Evolutionary conservation across 1,140 invertebrate species (phyloP).

Genomic region (Cotesia glomerata): DNA sequence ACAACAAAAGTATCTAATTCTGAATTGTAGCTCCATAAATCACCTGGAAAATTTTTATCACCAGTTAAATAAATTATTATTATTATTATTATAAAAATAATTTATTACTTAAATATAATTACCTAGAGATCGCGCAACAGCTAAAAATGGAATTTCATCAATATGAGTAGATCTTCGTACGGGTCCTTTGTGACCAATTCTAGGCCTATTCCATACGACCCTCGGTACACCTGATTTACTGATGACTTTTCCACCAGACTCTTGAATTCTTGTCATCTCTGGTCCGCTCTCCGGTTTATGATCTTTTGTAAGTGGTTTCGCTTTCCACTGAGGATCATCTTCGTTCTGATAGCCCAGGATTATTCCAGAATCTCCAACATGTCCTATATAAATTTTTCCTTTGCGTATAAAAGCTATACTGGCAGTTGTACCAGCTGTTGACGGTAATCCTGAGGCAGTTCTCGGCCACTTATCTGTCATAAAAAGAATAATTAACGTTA

Average conservation of each 20-base stretch:
- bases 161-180: slow-evolving; percentile 83
- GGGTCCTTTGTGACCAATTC: slow-evolving; percentile 79
- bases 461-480: slow-evolving; percentile 89
- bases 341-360: slow-evolving; percentile 84
- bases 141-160: slow-evolving; percentile 95
- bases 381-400: slow-evolving; percentile 95
- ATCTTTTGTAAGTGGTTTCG: slow-evolving; percentile 83
- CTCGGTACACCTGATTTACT: slow-evolving; percentile 92
- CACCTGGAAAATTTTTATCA: slow-evolving; percentile 66
- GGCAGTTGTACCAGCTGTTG: slow-evolving; percentile 95
- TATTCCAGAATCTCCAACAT: slow-evolving; percentile 96
- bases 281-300: slow-evolving; percentile 93
- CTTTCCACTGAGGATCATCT: slow-evolving; percentile 75
- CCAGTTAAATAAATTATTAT: background rate
- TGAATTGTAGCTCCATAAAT: slow-evolving; percentile 97
- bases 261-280: slow-evolving; percentile 85
- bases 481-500: background rate
- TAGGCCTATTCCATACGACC: slow-evolving; percentile 95
- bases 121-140: slow-evolving; percentile 92
- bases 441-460: slow-evolving; percentile 89
- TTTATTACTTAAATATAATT: too few relatives aligned
- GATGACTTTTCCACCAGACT: slow-evolving; percentile 86
- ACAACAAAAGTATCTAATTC: slow-evolving; percentile 90
- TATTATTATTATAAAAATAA: too few relatives aligned
- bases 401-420: slow-evolving; percentile 93